Conservation (phyloP, 1,140 invertebrate species). For the Steinernema khuongi region DNA sequence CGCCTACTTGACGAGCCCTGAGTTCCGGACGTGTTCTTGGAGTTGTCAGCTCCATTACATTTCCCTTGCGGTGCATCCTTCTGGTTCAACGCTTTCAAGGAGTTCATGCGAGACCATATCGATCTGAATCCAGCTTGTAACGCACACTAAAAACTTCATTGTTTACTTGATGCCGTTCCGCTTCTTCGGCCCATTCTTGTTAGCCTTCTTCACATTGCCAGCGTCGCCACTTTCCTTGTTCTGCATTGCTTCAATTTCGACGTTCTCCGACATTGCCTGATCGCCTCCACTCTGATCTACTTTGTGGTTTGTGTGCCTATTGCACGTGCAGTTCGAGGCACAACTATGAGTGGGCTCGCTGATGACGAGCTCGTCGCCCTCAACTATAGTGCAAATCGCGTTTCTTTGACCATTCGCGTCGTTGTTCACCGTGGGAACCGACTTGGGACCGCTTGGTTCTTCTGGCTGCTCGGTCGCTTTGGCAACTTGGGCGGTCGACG, state of each 20-base stretch:
- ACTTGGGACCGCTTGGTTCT: too few species aligned
- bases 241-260: neutral
- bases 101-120: neutral
- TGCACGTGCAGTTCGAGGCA: neutral
- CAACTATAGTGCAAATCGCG: too few species aligned
- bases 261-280: neutral
- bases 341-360: too few species aligned
- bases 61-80: neutral
- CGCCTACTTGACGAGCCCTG: neutral
- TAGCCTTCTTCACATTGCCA: neutral
- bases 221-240: neutral
- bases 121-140: neutral
- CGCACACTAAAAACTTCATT: neutral
- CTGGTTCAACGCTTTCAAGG: neutral
- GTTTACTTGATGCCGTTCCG: neutral
- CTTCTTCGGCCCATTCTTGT: neutral
- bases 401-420: too few species aligned
- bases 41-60: neutral
- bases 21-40: neutral
- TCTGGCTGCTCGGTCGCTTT: too few species aligned
- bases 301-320: neutral
- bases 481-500: too few species aligned
- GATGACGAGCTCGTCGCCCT: too few species aligned
- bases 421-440: too few species aligned
- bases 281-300: neutral